A percentile compares a stretch with the other conserved stretches of the same genome.
phyloP scores from a whole-genome alignment of 2,797 vertebrate genomes.

The Gobio occitaniae region DNA sequence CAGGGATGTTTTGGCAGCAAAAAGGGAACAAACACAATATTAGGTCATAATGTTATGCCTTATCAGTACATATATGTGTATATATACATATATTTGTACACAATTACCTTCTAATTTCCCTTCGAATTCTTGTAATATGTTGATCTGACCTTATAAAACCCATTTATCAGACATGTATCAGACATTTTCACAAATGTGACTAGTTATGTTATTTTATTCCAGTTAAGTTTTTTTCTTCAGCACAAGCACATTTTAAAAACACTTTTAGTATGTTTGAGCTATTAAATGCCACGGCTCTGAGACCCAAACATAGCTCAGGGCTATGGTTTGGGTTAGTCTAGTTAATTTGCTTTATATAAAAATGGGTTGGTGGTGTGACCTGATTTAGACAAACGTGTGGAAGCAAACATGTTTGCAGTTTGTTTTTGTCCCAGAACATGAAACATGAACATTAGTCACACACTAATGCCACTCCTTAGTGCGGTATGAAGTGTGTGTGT shows the following conservation, averaged over 20 bases:
- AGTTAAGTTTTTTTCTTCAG: neutral
- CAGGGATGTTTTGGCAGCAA: no score
- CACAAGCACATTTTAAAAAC: neutral
- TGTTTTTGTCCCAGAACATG: conserved; percentile 34
- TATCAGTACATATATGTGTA: no score
- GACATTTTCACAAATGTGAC: neutral
- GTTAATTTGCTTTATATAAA: neutral
- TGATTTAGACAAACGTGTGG: conserved; percentile 14
- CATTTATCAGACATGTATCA: neutral
- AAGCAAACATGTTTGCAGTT: conserved; percentile 26
- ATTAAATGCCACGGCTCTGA: neutral
- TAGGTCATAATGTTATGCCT: no score
- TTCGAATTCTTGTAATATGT: neutral
- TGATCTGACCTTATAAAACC: neutral
- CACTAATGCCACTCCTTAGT: conserved; percentile 34
- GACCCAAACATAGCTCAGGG: neutral
- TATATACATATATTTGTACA: neutral
- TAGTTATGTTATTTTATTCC: neutral
- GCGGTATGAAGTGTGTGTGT: conserved; percentile 20
- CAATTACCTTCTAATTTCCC: neutral
- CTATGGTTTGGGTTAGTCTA: neutral
- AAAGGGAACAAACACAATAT: no score
- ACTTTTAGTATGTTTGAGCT: neutral
- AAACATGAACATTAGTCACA: neutral
- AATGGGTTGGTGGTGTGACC: neutral